These are phyloP conservation scores for Hypotaenidia okinawae DNA, from an alignment of 2,797 vertebrate genomes.

Conservation along the genomic window DNA sequence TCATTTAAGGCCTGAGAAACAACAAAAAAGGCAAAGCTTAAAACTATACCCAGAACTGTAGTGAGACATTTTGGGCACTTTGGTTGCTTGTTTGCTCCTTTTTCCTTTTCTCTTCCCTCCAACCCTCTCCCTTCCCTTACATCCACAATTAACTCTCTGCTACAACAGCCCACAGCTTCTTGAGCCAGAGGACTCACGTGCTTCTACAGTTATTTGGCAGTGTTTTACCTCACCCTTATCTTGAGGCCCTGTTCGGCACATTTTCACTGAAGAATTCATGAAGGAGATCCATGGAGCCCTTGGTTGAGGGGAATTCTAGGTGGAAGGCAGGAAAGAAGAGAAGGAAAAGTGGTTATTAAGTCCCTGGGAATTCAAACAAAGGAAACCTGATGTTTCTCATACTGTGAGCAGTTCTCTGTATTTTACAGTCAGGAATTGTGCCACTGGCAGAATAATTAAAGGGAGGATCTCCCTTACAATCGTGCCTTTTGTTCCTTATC, in stretches of 20 bases:
- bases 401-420: not conserved
- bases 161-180: not conserved
- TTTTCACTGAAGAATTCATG: not conserved
- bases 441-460: not conserved
- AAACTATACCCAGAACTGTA: not conserved
- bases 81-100: not conserved
- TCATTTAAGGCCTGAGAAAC: not conserved
- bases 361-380: not conserved
- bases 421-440: not conserved
- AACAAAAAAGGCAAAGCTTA: not conserved
- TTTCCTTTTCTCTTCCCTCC: not conserved
- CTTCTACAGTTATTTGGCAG: not conserved
- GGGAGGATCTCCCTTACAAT: not conserved
- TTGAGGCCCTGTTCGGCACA: fast-evolving
- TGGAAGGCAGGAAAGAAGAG: not conserved
- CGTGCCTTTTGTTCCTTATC: not conserved
- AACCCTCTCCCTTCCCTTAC: fast-evolving
- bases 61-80: not conserved
- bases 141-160: fast-evolving
- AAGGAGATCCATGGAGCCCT: not conserved
- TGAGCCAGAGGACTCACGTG: not conserved
- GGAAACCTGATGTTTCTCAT: not conserved
- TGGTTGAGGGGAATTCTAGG: not conserved
- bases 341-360: not conserved
- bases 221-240: not conserved